Base-by-base conservation (phyloP, 2,888 invertebrate species). In the Luperina testacea region DNA sequence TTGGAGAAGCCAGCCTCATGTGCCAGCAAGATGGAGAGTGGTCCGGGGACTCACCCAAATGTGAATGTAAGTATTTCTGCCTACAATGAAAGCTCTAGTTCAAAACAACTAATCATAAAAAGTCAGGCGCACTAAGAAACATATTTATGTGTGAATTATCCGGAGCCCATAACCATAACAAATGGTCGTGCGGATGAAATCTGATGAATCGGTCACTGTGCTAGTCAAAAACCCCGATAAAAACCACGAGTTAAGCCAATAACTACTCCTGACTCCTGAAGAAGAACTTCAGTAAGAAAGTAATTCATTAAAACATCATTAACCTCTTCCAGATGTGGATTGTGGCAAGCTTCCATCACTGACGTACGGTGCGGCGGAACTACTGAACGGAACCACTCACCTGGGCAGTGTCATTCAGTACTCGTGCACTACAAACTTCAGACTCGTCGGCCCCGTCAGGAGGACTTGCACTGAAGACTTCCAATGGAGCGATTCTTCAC, bases 291-390 rank as follows among this genome's bases (percentile, higher is more conserved):
- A 48, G 2, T 68, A 20, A 27, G 9, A 45, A 72, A 7, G 1
- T 42, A 9, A 27, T 15, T 15, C 6, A 74, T 32, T n/a, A 38
- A 57, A 51, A 61, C 17, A 57, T 17, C 9, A 20, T 38, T 77
- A 7, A 71, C 27, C 0, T 59, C 64, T 87, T 88, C 0, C 91
- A 99, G 99, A 98, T 93, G 98, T 99, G 83, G 99, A 99, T 92
- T 99, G 99, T 92, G 99, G 99, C 11, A 98, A 98, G 91, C 98
- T 99, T 27, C 97, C 98, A 4, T 97, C 98, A 0, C 95, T 99
- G 87, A 97, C 98, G 0, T 98, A 98, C 91, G 99, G 99, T 9
- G 97, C 97, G 38, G 97, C 98, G 0, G 98, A 98, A 65, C 98
- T 99, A 88, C 94, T 97, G 0, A 98, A 98, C 90, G 98, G 97